Base-by-base conservation (phyloP, 2,888 invertebrate genomes). In the Agrypnus murinus region DNA sequence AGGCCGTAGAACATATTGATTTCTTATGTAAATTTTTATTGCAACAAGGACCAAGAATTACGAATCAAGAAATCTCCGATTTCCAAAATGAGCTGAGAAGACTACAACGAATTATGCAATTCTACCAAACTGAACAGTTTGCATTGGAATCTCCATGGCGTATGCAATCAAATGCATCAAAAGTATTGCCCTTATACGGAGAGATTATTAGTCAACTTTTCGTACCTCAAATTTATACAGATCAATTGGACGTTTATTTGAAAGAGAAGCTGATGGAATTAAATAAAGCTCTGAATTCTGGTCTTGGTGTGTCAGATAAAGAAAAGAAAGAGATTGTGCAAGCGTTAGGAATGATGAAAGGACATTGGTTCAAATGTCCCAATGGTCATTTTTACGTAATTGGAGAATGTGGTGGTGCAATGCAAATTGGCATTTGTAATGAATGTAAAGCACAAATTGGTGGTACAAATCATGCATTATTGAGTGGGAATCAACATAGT, bases 281-380 rank as follows among this genome's bases (percentile, higher is more conserved):
- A n/a, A 45, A 66, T n/a, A 68, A 78, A 53, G 50, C 63, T 46
- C 32, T 79, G 9, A 73, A 75, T 31, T 65, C 63, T 31, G 43
- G 66, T 34, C 53, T 82, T 12, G 77, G 71, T n/a, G 75, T 88
- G 25, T 80, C 84, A 0, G 84, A 86, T 1, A 73, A 77, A 6
- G 91, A 92, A 79, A 84, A 87, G 40, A 77, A 81, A 14, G 80
- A 89, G 84, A 88, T 92, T 55, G 86, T 91, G 0, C 77, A 81
- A 77, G 92, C 91, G 0, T 86, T 92, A 73, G 88, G 86, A 0
- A 78, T 90, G 31, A 83, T 80, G 46, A 84, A 86, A 53, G 92
- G 92, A 0, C 90, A 90, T 77, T 93, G 93, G 93, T 93, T 86
- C 82, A 90, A 90, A 81, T 93, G 93, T 83, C 90, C 89, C 0